phyloP scores from a whole-genome alignment of 2,113 vertebrate species.

The Channa maculata region DNA sequence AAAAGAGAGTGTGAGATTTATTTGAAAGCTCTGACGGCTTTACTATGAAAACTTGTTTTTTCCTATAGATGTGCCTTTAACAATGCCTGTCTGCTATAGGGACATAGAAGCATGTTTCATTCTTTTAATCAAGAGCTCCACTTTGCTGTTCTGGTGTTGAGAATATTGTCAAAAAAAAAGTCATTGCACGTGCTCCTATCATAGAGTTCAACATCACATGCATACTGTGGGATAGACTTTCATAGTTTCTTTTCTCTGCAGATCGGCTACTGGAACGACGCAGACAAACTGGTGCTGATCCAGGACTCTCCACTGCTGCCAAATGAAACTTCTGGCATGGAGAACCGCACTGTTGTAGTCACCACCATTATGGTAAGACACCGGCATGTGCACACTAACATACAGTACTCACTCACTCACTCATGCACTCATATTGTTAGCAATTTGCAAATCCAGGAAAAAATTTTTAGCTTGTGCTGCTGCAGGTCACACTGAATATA shows the following conservation, averaged over 20 bases:
- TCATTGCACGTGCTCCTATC: background rate
- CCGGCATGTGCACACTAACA: slow-evolving; percentile 1
- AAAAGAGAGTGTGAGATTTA: too few relatives aligned
- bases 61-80: too few relatives aligned
- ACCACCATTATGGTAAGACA: slow-evolving; percentile 97
- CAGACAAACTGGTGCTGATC: slow-evolving; percentile 97
- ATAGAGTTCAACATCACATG: background rate
- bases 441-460: slow-evolving; percentile 20
- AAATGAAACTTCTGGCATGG: slow-evolving; percentile 94
- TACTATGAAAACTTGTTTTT: too few relatives aligned
- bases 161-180: background rate
- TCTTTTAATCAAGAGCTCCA: background rate
- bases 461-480: slow-evolving; percentile 19
- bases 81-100: background rate
- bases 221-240: background rate
- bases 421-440: slow-evolving; percentile 16
- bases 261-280: slow-evolving; percentile 99
- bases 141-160: background rate
- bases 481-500: slow-evolving; percentile 9
- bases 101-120: background rate
- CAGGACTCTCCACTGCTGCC: slow-evolving; percentile 93
- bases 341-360: slow-evolving; percentile 96
- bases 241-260: slow-evolving; percentile 69
- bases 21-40: too few relatives aligned
- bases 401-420: slow-evolving; percentile 24